Percentiles rank a stretch among this genome's conserved stretches.
phyloP scores from a whole-genome alignment of 1,140 invertebrate species.

The Alviniconcha marisindica region DNA sequence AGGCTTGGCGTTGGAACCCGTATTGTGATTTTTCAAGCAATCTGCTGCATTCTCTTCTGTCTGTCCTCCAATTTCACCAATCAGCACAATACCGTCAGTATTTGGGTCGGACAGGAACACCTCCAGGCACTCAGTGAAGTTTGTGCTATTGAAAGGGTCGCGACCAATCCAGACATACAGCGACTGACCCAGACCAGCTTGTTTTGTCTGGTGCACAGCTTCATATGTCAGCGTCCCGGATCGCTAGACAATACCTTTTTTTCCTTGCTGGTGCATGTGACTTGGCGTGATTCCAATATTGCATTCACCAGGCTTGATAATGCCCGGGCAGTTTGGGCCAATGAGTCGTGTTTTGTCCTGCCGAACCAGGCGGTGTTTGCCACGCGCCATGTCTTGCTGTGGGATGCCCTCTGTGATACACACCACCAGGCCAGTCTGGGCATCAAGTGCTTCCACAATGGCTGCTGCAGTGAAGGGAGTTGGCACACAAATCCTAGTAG shows the following conservation, averaged over 20 bases:
- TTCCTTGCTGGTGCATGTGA: constrained; percentile 95
- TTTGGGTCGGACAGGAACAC: constrained; percentile 95
- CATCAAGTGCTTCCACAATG: constrained; percentile 96
- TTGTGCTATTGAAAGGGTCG: constrained; percentile 99
- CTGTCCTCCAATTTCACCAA: constrained; percentile 99
- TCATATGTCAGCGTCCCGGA: constrained; percentile 99
- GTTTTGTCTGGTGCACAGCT: constrained; percentile 97
- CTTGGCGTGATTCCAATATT: constrained; percentile 99
- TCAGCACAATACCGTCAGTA: constrained; percentile 95
- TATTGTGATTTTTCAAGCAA: constrained; percentile 94
- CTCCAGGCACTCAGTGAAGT: constrained; percentile 99
- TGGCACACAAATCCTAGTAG: constrained; percentile 98
- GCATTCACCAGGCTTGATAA: constrained; percentile 94
- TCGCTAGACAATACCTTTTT: constrained; percentile 95
- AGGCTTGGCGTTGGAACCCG: constrained; percentile 94
- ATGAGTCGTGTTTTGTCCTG: constrained; percentile 96
- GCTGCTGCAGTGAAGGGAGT: constrained; percentile 94
- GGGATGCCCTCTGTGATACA: constrained; percentile 99
- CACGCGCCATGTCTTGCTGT: constrained; percentile 98
- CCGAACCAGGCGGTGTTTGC: constrained; percentile 90
- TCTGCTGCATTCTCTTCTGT: constrained; percentile 98
- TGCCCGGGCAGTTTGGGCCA: constrained; percentile 99
- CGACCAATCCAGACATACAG: constrained; percentile 99
- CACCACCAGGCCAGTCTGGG: constrained; percentile 97
- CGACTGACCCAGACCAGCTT: constrained; percentile 96